Evolutionary conservation across 2,113 vertebrate genomes (phyloP), one percentile per base, ranked within the genome.

Genomic region (Calyptomena viridis): DNA sequence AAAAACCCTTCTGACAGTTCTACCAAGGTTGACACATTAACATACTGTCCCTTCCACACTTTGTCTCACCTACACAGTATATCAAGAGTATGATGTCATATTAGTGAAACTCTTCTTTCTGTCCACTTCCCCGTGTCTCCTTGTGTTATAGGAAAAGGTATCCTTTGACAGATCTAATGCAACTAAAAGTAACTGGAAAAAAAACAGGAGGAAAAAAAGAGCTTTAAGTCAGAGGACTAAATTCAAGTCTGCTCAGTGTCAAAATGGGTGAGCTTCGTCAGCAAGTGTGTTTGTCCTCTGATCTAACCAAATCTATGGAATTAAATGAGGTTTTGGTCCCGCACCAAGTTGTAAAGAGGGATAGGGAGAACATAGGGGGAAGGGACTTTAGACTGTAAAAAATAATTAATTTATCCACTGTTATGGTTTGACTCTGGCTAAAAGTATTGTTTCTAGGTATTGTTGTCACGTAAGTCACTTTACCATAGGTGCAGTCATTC

Each of bases 201-300:
- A n/a, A 35, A n/a, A 47, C 8, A 6, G 22, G 42, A 6, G 4
- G 14, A 18, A 55, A 27, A 68, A 68, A 69, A 31, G 6, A 30
- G 3, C 13, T 69, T 22, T 12, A 62, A 50, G 14, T 46, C 21
- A 89, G 12, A 31, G 11, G 15, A 53, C 10, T 64, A 33, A 71
- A 55, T 52, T 50, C 40, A 35, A 50, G 6, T 31, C 13, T 28
- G 62, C 4, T 40, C 6, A 11, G 6, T 42, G 17, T 42, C 39
- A 49, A 66, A 77, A 59, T 27, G 28, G 12, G 8, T 62, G 4
- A 53, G 5, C 14, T 40, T 11, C n/a, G 24, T 72, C 31, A 67
- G 11, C 0, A 1, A 59, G 4, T 27, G 4, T 27, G 24, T 27
- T 28, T 49, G 3, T 31, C 5, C 13, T 74, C 39, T 59, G 8